Evolutionary conservation across 35 echinoderm and acorn worm genomes (phyloP).

Genomic region (Amphiura filiformis): DNA sequence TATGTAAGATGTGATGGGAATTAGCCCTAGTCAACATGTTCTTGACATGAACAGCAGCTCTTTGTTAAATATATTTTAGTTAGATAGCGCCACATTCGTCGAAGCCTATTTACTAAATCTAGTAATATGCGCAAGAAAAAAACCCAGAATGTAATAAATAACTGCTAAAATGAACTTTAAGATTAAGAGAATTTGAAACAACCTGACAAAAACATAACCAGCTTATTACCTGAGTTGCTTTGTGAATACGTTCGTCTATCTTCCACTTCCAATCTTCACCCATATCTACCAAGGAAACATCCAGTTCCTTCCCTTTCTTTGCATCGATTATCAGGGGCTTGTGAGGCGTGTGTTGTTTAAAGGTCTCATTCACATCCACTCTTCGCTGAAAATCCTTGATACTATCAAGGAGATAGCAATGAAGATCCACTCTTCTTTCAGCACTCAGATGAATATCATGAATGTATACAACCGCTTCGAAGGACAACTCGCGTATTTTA

Average conservation of each 20-base stretch:
- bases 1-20: too few relatives aligned
- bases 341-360: not conserved
- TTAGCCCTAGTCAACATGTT: too few relatives aligned
- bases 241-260: not conserved
- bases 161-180: too few relatives aligned
- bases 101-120: not conserved
- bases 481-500: conserved; percentile 20
- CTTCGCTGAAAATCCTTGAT: conserved; percentile 13
- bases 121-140: not conserved
- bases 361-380: not conserved
- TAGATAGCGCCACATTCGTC: not conserved
- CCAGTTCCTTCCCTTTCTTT: not conserved
- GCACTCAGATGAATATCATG: not conserved
- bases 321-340: not conserved
- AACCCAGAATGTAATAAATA: too few relatives aligned
- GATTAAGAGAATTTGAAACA: too few relatives aligned
- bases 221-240: not conserved
- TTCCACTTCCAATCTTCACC: conserved; percentile 18
- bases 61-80: not conserved
- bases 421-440: conserved; percentile 18
- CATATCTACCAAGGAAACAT: not conserved
- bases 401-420: conserved; percentile 39
- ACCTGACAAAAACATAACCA: too few relatives aligned
- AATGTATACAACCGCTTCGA: conserved; percentile 35
- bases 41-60: too few relatives aligned